These are phyloP conservation scores for Polyommatus icarus DNA, from an alignment of 2,888 invertebrate genomes.

Conservation along the genomic window DNA sequence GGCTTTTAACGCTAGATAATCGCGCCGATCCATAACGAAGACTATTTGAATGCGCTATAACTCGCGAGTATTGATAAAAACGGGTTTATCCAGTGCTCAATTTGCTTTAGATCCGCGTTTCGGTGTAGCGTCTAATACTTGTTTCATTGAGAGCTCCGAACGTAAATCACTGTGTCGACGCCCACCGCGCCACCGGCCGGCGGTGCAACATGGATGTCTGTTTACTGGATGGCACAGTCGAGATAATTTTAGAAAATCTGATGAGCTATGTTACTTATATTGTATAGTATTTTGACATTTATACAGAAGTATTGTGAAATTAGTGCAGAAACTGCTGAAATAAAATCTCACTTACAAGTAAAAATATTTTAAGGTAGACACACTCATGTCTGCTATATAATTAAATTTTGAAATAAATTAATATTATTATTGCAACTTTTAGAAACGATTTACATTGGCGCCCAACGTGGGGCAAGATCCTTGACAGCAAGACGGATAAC, in stretches of 20 bases:
- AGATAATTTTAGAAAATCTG: too few relatives aligned
- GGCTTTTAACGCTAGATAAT: constrained; percentile 13
- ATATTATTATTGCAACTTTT: neutral
- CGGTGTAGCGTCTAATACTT: constrained; percentile 35
- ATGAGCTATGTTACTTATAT: too few relatives aligned
- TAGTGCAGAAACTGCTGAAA: too few relatives aligned
- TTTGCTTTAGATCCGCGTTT: constrained; percentile 36
- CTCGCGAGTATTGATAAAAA: constrained; percentile 34
- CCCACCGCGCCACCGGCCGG: constrained; percentile 18
- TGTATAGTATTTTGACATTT: too few relatives aligned
- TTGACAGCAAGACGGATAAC: neutral
- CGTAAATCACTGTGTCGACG: constrained; percentile 36
- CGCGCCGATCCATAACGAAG: constrained; percentile 8
- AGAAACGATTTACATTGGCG: neutral
- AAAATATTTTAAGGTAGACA: too few relatives aligned
- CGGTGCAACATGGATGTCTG: neutral
- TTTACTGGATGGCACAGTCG: neutral
- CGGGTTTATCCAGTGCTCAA: constrained; percentile 37
- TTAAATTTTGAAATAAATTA: neutral
- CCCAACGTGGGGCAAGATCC: neutral
- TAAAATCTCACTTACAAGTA: too few relatives aligned
- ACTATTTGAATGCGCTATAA: constrained; percentile 20
- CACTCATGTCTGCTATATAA: too few relatives aligned
- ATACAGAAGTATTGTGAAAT: too few relatives aligned
- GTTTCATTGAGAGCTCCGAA: constrained; percentile 34